Evolutionary conservation across 1,140 invertebrate genomes (phyloP).

Genomic region (Drepana arcuata): DNA sequence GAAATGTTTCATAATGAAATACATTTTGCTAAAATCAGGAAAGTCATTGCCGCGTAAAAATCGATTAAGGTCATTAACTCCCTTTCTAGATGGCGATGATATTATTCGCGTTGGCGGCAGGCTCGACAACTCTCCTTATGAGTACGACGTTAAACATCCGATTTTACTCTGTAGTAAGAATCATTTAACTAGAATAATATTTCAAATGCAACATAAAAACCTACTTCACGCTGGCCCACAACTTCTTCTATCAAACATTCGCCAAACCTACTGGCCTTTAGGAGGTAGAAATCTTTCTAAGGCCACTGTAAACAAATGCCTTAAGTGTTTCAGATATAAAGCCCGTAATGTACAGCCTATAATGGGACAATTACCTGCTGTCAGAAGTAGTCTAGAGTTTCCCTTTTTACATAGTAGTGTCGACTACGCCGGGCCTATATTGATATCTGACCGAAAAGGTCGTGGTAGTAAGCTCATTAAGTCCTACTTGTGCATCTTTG

Average conservation of each 20-base stretch:
- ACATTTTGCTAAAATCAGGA: not conserved
- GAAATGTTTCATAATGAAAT: conserved; percentile 10
- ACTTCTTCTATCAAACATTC: not conserved
- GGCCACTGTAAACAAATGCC: conserved; percentile 4
- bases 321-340: conserved; percentile 5
- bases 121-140: not conserved
- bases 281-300: conserved; percentile 6
- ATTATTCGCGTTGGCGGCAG: conserved; percentile 11
- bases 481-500: conserved; percentile 12
- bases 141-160: conserved; percentile 8
- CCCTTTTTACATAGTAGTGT: conserved; percentile 21
- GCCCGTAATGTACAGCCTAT: not conserved
- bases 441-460: conserved; percentile 9
- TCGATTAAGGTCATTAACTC: conserved; percentile 9
- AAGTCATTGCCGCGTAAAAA: conserved; percentile 6
- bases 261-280: conserved; percentile 6
- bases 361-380: conserved; percentile 14
- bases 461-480: conserved; percentile 13
- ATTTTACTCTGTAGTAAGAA: conserved; percentile 5
- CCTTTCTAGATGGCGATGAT: conserved; percentile 6
- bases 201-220: not conserved
- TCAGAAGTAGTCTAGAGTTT: conserved; percentile 17
- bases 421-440: conserved; percentile 28
- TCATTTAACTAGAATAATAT: conserved; percentile 1
- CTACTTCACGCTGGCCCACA: conserved; percentile 6